phyloP scores from a whole-genome alignment of 2,888 invertebrate genomes.

The Bedellia somnulentella region DNA sequence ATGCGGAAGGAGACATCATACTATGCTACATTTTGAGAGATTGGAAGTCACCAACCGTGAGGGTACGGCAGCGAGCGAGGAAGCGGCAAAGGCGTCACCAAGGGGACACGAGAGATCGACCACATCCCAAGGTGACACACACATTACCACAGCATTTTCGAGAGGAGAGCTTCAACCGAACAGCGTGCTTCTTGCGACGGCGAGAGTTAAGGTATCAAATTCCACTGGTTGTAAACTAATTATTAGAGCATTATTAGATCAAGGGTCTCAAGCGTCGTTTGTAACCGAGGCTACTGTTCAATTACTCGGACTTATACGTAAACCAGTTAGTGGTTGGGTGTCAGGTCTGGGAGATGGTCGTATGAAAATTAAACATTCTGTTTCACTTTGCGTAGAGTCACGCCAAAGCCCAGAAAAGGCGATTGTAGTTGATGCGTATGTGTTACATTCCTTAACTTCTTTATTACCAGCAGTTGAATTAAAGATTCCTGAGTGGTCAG shows the following conservation, averaged over 20 bases:
- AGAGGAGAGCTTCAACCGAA: background rate
- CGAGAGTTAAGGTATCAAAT: background rate
- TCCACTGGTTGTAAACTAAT: background rate
- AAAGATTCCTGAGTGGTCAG: conserved; percentile 9
- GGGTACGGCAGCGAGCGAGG: background rate
- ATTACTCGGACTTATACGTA: background rate
- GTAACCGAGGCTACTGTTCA: conserved; percentile 1
- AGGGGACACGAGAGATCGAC: background rate
- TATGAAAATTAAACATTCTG: background rate
- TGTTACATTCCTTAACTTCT: background rate
- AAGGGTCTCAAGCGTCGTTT: conserved; percentile 3
- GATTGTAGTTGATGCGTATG: background rate
- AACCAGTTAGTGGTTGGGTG: background rate
- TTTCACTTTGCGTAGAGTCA: background rate
- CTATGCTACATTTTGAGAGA: background rate
- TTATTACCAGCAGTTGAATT: background rate
- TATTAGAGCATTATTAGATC: conserved; percentile 2
- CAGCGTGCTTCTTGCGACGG: background rate
- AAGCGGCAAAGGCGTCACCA: background rate
- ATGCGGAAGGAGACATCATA: background rate
- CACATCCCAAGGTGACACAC: background rate
- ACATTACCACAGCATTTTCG: background rate
- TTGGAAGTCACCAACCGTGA: background rate
- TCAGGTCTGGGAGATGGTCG: background rate
- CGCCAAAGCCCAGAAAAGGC: background rate